Evolutionary conservation across 2,113 vertebrate species (phyloP).

Genomic region (Thryonomys swinderianus): DNA sequence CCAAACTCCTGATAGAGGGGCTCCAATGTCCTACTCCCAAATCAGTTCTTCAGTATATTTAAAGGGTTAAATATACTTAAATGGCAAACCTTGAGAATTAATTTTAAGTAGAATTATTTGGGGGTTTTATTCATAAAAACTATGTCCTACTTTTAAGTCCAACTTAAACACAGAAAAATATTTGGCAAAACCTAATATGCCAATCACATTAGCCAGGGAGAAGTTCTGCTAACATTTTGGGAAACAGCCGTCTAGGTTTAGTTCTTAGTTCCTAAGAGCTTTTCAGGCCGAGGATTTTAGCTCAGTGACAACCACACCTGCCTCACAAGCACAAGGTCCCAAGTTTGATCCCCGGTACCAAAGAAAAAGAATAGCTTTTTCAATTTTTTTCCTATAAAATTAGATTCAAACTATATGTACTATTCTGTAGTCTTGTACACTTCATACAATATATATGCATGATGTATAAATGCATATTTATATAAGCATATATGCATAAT

Average conservation of each 20-base stretch:
- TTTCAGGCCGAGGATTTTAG: too few relatives aligned
- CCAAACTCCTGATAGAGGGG: not conserved
- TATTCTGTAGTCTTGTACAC: not conserved
- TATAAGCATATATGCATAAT: not conserved
- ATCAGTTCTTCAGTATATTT: not conserved
- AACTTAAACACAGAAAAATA: not conserved
- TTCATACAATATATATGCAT: not conserved
- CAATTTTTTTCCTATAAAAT: not conserved
- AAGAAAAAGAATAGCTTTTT: not conserved
- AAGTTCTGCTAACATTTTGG: slow-evolving; percentile 24
- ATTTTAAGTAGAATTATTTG: not conserved
- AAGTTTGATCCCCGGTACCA: too few relatives aligned
- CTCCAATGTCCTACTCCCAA: not conserved
- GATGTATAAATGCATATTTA: too few relatives aligned
- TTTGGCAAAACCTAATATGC: slow-evolving; percentile 34
- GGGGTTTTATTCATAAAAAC: not conserved
- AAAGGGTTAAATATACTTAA: not conserved
- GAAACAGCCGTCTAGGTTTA: not conserved
- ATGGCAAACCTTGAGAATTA: not conserved
- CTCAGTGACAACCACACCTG: too few relatives aligned
- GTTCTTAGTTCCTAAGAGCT: not conserved
- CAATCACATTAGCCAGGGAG: not conserved
- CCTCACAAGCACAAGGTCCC: too few relatives aligned
- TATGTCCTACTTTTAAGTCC: not conserved
- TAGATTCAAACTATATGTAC: not conserved